Percentiles rank a stretch among this genome's conserved stretches.
Evolutionary conservation across 2,797 vertebrate genomes (phyloP).

Genomic region (Brachyalestes nurse): DNA sequence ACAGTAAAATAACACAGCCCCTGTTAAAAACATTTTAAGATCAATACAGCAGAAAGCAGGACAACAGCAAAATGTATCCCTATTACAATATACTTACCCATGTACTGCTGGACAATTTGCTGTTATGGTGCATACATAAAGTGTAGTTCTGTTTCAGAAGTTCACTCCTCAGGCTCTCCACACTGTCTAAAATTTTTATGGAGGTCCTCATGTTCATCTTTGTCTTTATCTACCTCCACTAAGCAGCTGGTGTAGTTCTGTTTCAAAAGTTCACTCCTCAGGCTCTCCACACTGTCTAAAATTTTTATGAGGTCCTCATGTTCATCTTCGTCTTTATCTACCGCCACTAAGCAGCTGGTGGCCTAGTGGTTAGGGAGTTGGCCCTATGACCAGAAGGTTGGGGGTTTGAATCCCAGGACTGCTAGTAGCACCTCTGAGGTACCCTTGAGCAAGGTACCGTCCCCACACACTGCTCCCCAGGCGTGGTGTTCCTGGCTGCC

Average conservation of each 20-base stretch:
- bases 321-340: slow-evolving; percentile 60
- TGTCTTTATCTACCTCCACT: slow-evolving; percentile 62
- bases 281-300: slow-evolving; percentile 64
- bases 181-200: too few species aligned
- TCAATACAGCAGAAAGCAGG: neutral
- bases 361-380: too few species aligned
- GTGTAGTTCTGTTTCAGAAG: slow-evolving; percentile 58
- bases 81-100: neutral
- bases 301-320: slow-evolving; percentile 69
- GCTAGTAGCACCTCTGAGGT: too few species aligned
- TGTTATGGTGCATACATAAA: neutral
- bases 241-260: neutral
- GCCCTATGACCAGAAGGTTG: too few species aligned
- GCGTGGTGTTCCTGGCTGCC: too few species aligned
- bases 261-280: slow-evolving; percentile 54
- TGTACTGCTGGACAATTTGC: neutral
- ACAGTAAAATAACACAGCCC: neutral
- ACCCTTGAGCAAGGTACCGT: too few species aligned
- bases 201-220: slow-evolving; percentile 63
- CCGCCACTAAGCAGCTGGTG: slow-evolving; percentile 26
- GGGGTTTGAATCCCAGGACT: too few species aligned
- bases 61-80: neutral
- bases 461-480: too few species aligned
- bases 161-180: slow-evolving; percentile 52
- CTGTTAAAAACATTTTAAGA: neutral